Conservation (phyloP, 1,140 invertebrate genomes). For the Yoshiicerus persimilis region DNA sequence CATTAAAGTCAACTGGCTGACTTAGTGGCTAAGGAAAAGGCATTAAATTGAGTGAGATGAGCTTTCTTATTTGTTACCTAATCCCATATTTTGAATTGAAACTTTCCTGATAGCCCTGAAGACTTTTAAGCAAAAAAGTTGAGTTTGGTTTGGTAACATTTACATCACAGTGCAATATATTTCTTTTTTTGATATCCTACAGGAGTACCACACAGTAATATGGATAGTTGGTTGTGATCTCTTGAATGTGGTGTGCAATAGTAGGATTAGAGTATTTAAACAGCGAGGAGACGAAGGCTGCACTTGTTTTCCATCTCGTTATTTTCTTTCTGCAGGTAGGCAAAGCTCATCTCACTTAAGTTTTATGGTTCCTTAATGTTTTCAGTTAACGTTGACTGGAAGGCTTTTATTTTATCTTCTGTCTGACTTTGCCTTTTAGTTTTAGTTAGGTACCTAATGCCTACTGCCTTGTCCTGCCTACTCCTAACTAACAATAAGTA, state of each 20-base stretch:
- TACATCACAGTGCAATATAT: neutral
- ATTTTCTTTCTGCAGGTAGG: neutral
- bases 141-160: neutral
- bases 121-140: neutral
- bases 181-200: neutral
- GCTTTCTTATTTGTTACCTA: neutral
- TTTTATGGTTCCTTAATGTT: neutral
- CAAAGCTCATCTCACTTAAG: neutral
- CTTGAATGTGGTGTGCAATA: too few species aligned
- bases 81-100: neutral
- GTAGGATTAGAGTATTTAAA: neutral
- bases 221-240: too few species aligned
- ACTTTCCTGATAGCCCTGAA: neutral
- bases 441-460: neutral
- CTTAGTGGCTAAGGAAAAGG: too few species aligned
- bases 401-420: slow-evolving; percentile 6
- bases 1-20: too few species aligned
- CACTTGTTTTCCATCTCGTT: neutral
- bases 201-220: too few species aligned
- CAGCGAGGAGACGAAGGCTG: neutral
- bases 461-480: neutral
- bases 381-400: neutral
- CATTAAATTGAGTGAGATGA: too few species aligned
- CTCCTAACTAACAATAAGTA: neutral
- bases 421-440: neutral